Base-by-base conservation (phyloP, 2,888 invertebrate genomes). In the Agonopterix arenella region DNA sequence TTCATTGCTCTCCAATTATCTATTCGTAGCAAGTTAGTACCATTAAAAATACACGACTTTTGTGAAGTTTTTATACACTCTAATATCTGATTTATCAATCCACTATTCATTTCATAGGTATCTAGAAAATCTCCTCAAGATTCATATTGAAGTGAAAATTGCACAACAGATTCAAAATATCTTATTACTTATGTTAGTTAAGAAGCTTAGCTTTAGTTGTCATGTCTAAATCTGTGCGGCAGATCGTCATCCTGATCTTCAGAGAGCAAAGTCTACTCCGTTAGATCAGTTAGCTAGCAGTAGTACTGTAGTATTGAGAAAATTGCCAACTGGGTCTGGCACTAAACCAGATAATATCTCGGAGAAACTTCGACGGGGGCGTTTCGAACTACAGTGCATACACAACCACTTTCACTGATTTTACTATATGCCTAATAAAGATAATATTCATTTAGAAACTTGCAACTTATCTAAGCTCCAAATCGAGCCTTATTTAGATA, bases 331-430 rank as follows among this genome's bases (percentile, higher is more conserved):
- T 69, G 60, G 70, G 60, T 60, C 74, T 77, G 76, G 76, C 80
- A 73, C 68, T 64, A 58, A 70, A 73, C 71, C 62, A 71, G 78
- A 80, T 80, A 68, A 64, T 61, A 74, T 77, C 77, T 65, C 59
- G 64, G 80, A 76, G 80, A 83, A 84, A 84, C 76, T 76, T 69
- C 64, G 68, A 68, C 61, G 68, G 73, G 73, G 73, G 70, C 73
- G 68, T 66, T 70, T 64, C 54, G 55, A 66, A 70, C 57, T 62
- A 66, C 57, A 62, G 61, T 66, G 66, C 60, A 68, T 73, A 68
- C 73, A 68, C 58, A 66, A 72, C 76, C 62, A 76, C 81, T 84
- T 84, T 84, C 81, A 76, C 63, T 62, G 63, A 70, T 71, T 64
- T 67, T 68, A 66, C 61, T 58, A 67, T 28, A 55, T 58, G 49